Base-by-base conservation (phyloP, 2,888 invertebrate genomes). In the Hermodice carunculata region DNA sequence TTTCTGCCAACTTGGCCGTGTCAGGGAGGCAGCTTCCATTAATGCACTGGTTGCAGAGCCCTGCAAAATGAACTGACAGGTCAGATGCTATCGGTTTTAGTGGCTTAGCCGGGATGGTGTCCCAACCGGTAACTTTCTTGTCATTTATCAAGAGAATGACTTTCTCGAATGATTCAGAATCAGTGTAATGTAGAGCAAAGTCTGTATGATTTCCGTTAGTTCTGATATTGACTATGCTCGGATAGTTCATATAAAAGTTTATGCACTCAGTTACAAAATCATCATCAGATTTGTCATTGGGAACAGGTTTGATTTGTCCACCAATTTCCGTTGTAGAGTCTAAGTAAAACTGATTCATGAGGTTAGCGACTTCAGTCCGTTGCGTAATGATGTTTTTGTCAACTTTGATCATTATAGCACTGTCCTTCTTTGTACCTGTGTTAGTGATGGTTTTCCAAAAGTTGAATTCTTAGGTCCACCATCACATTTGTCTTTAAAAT, bases 281-380 rank as follows among this genome's bases (percentile, higher is more conserved):
- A n/a, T n/a, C n/a, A n/a, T n/a, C n/a, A n/a, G n/a, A n/a, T n/a
- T n/a, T n/a, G n/a, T n/a, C n/a, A 8, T 22, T 8, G 8, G 11
- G 46, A 46, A 17, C 8, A 17, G 19, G 53, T 32, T 14, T 34
- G 17, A 37, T 3, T 19, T 53, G 8, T 11, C 32, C 26, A 24
- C 37, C 53, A 19, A 53, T 37, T 6, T 22, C 22, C 22, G 32
- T 6, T 1, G 37, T 37, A 24, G 62, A 60, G 52, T 64, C 56
- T 37, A 61, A 57, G 65, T 49, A 67, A n/a, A 64, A 64, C 22
- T 63, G 49, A 49, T 65, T 67, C 52, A 61, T 22, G n/a, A n/a
- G n/a, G 26, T 14, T 37, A 3, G 61, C 28, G 8, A 44, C 46
- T 60, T 46, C 48, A 37, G 44, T 61, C 56, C 5, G 53, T 14